Evolutionary conservation across 2,888 invertebrate species (phyloP), one percentile per base, ranked within the genome.

Genomic region (Ormyrus nitidulus): DNA sequence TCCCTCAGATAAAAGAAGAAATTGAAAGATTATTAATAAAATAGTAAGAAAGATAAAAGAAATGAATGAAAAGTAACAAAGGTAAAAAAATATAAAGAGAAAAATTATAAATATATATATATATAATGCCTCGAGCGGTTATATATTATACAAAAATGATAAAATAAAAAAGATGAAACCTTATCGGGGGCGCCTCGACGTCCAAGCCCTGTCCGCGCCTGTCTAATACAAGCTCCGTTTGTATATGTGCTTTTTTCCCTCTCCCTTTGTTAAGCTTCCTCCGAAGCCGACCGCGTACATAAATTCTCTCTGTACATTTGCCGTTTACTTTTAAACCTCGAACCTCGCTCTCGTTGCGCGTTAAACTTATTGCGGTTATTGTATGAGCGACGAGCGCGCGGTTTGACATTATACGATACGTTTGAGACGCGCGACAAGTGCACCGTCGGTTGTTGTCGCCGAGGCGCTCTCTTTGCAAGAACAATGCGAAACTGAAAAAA

Each of bases 141-240:
- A 84, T 86, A 19, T 19, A 84, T 83, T 86, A 85, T 86, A 85
- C 85, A 85, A 86, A 19, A 87, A 85, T 79, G 86, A 85, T 86
- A 87, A 87, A 87, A 83, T 74, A 75, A 78, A 77, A 77, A 77
- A 73, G 77, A 77, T 77, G 61, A 71, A 19, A 77, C 62, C 62
- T 74, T 71, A 66, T 77, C 34, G 66, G 79, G 19, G 71, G 77
- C 62, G 66, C 70, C 73, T 69, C 61, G 81, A 53, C 59, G 79
- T 61, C 77, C 56, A 19, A 19, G 2, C 19, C 19, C 19, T 19
- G 19, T 19, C 19, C 19, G 19, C 19, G 19, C 19, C 19, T 19
- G 19, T 19, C 19, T 19, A 19, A 19, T 19, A 19, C 19, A 19
- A 19, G 19, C 19, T 19, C 19, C 19, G 19, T 19, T 19, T 19